These are phyloP conservation scores for Endotricha flammealis DNA, from an alignment of 2,888 invertebrate genomes.

Conservation along the genomic window DNA sequence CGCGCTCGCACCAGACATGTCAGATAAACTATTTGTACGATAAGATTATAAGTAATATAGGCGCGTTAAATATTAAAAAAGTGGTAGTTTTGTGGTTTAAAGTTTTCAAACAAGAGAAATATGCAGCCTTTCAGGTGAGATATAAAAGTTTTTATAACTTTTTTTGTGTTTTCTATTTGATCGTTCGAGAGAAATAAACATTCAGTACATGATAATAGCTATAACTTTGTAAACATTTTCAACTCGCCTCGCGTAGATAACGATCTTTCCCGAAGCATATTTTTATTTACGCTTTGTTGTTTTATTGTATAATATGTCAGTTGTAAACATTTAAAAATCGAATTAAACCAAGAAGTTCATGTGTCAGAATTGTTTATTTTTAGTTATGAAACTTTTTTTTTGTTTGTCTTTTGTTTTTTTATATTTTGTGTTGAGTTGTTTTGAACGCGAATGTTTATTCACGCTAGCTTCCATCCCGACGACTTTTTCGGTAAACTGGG, in stretches of 20 bases:
- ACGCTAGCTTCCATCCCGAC: conserved; percentile 59
- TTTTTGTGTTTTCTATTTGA: conserved; percentile 37
- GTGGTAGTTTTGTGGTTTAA: conserved; percentile 38
- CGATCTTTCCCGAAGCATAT: no score
- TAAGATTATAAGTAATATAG: conserved; percentile 65
- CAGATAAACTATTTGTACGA: conserved; percentile 58
- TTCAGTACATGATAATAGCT: conserved; percentile 41
- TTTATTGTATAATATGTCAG: no score
- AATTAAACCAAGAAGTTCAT: no score
- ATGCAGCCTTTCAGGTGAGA: conserved; percentile 70
- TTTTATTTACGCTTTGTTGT: no score
- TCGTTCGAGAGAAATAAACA: conserved; percentile 30
- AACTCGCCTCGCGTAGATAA: conserved; percentile 42
- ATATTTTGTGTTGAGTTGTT: conserved; percentile 21
- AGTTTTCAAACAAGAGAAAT: conserved; percentile 42
- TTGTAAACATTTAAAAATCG: no score
- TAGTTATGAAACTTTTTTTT: not conserved
- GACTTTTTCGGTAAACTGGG: conserved; percentile 60
- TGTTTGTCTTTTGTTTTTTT: conserved; percentile 22
- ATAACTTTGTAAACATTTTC: conserved; percentile 55
- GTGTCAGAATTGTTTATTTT: no score
- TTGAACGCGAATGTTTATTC: conserved; percentile 33
- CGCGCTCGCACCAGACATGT: conserved; percentile 53
- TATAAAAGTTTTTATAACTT: conserved; percentile 38
- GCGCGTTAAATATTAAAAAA: conserved; percentile 39